Base-by-base conservation (phyloP, 2,113 vertebrate species). In the Romanogobio albipinnatus region DNA sequence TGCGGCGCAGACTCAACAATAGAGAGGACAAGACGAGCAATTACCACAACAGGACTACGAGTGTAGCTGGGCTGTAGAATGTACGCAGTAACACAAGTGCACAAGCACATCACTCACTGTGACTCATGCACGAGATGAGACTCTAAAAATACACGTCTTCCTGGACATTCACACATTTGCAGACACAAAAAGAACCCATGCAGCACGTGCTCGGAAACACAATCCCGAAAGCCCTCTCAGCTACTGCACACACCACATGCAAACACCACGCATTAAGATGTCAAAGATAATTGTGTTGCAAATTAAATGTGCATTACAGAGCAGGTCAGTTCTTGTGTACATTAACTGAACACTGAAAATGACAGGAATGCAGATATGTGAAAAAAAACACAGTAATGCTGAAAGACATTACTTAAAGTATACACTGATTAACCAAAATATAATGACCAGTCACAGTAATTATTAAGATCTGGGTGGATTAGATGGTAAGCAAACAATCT, bases 201-300 rank as follows among this genome's bases (percentile, higher is more conserved):
- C 22, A 22, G 49, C 17, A 9, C 4, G 1, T 0, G 33, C 10
- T 33, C 3, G 26, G 47, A 75, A 75, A 29, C 24, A 75, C 1
- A 2, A 6, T 47, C n/a, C 13, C 3, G 14, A 73, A 73, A 73
- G 22, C 43, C 71, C 59, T 80, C n/a, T 64, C 36, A 45, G 45
- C 53, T 11, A 51, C 82, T 19, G 43, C 26, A 64, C 62, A 26
- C 70, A 26, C 24, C 24, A 83, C 73, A 76, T 76, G 61, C 26
- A 76, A 76, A 22, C 47, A 19, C 13, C 45, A 15, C 58, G 9
- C 4, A 22, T 36, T 49, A 80, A 84, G 39, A 47, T 83, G 81
- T 83, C 61, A 81, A 53, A n/a, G 76, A 79, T 79, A 83, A 86
- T 71, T 77, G 73, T 17, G 13, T 70, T 64, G 64, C 81, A 79